phyloP scores from a whole-genome alignment of 2,888 invertebrate genomes.

The Lepidochitona cinerea region DNA sequence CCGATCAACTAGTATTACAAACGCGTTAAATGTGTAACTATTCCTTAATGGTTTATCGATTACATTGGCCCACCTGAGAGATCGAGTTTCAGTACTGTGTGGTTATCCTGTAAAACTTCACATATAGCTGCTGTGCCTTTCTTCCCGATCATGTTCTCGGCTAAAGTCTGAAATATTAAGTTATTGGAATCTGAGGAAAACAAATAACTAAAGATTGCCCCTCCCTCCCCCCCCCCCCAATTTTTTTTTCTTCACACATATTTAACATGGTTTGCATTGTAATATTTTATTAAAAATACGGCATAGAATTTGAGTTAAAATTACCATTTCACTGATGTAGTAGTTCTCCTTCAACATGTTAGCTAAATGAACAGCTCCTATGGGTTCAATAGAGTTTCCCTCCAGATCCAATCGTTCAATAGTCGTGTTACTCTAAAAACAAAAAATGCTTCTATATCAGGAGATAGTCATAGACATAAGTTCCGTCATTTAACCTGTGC shows the following conservation, averaged over 20 bases:
- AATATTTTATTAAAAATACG: too few relatives aligned
- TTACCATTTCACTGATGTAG: slow-evolving; percentile 56
- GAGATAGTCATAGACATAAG: too few relatives aligned
- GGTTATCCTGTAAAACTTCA: slow-evolving; percentile 47
- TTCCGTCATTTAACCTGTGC: too few relatives aligned
- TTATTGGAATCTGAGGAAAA: too few relatives aligned
- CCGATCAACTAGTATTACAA: too few relatives aligned
- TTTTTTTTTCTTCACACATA: too few relatives aligned
- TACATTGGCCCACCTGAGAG: slow-evolving; percentile 57
- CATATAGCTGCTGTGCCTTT: slow-evolving; percentile 50
- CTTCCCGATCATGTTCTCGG: slow-evolving; percentile 51
- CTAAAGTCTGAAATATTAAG: slow-evolving; percentile 49
- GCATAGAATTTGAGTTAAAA: not conserved
- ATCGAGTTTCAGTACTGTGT: slow-evolving; percentile 42
- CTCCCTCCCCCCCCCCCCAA: too few relatives aligned
- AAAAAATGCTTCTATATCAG: not conserved
- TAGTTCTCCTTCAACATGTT: slow-evolving; percentile 54
- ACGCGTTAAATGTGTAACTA: too few relatives aligned
- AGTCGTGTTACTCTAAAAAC: slow-evolving; percentile 47
- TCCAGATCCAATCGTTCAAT: slow-evolving; percentile 55
- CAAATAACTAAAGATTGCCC: too few relatives aligned
- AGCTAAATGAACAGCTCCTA: slow-evolving; percentile 42
- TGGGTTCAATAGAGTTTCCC: slow-evolving; percentile 52
- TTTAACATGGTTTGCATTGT: too few relatives aligned
- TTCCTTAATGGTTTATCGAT: not conserved